Evolutionary conservation across 2,113 vertebrate genomes (phyloP).

Genomic region (Anolis carolinensis): DNA sequence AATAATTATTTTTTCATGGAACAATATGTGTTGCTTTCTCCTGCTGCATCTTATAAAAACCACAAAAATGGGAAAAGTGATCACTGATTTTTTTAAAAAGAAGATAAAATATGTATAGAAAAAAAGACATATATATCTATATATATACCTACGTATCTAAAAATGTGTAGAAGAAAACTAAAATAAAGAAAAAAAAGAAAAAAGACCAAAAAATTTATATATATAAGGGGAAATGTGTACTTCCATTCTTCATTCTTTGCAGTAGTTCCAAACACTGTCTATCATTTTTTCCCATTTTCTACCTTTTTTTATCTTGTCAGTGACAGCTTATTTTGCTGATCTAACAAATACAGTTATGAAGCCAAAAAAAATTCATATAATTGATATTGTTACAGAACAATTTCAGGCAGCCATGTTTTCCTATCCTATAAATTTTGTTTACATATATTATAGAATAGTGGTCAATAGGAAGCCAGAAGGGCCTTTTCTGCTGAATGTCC

Average conservation of each 20-base stretch:
- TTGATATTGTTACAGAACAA: not conserved
- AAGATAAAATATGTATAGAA: no score
- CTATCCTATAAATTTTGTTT: not conserved
- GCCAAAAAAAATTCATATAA: slow-evolving; percentile 14
- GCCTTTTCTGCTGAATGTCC: slow-evolving; percentile 1
- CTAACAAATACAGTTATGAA: not conserved
- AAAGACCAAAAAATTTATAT: no score
- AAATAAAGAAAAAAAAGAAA: no score
- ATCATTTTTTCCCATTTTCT: no score
- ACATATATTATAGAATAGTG: not conserved
- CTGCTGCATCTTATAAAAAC: slow-evolving; percentile 7
- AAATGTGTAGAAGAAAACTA: no score
- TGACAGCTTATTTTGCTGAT: slow-evolving; percentile 13
- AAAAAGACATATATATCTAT: no score
- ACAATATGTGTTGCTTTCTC: slow-evolving; percentile 16
- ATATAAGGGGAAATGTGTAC: no score
- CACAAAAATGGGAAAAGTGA: not conserved
- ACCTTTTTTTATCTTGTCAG: slow-evolving; percentile 5
- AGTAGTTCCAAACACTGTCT: no score
- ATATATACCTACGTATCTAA: no score
- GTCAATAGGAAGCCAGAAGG: not conserved
- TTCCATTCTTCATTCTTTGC: no score
- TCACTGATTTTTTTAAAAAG: no score
- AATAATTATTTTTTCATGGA: slow-evolving; percentile 14
- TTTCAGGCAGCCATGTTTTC: no score